Evolutionary conservation across 2,797 vertebrate species (phyloP).

Genomic region (Bufotes viridis): DNA sequence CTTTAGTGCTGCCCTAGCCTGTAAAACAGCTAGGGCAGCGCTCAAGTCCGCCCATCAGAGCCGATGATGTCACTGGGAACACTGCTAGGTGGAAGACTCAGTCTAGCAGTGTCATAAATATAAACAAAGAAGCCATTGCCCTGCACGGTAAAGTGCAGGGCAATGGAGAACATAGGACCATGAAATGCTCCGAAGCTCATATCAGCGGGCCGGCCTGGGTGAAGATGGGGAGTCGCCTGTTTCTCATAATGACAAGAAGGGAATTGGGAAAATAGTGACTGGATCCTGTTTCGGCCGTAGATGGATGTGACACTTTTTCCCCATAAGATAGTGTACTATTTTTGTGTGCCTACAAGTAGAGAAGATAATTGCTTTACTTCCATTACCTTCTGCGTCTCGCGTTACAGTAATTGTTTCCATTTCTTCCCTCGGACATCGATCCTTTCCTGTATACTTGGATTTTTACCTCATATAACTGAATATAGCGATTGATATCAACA

Average conservation of each 20-base stretch:
- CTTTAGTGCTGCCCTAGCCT: too few relatives aligned
- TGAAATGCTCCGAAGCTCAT: too few relatives aligned
- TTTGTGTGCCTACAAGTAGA: constrained; percentile 10
- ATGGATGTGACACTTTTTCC: background rate
- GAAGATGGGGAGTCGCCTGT: too few relatives aligned
- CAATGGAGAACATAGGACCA: too few relatives aligned
- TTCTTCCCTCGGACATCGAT: constrained; percentile 31
- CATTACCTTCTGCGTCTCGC: constrained; percentile 28
- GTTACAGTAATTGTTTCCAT: constrained; percentile 55
- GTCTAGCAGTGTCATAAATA: too few relatives aligned
- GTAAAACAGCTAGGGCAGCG: too few relatives aligned
- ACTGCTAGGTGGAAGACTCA: too few relatives aligned
- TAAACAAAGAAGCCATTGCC: too few relatives aligned
- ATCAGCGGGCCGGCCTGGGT: too few relatives aligned
- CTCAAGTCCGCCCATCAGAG: too few relatives aligned
- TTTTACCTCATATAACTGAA: constrained; percentile 24
- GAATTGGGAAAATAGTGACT: background rate
- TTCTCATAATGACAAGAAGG: background rate
- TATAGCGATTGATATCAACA: constrained; percentile 9
- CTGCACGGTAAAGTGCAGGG: too few relatives aligned
- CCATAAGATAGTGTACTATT: constrained; percentile 31
- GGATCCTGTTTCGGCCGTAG: background rate
- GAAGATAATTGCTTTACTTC: constrained; percentile 41
- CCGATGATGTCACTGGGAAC: too few relatives aligned
- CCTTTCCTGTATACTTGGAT: constrained; percentile 23